These are phyloP conservation scores for Procambarus virginalis DNA, from an alignment of 1,140 invertebrate genomes.

Conservation along the genomic window DNA sequence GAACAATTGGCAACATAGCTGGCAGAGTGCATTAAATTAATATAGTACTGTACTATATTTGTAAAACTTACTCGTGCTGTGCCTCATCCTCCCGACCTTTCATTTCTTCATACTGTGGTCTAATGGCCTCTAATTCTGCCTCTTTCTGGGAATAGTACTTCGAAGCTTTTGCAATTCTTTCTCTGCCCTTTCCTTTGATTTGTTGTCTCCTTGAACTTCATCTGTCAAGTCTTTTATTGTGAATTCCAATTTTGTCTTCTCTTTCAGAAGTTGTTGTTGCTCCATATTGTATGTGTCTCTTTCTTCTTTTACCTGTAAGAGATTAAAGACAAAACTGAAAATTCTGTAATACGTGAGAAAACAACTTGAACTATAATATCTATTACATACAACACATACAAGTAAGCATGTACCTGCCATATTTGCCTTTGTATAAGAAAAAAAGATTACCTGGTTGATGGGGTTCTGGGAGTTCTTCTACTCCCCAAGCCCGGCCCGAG, in stretches of 20 bases:
- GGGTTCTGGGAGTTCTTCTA: no score
- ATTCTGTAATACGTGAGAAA: no score
- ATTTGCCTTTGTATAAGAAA: no score
- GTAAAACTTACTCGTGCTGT: conserved; percentile 76
- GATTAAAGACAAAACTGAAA: no score
- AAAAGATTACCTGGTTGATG: no score
- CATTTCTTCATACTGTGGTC: conserved; percentile 95
- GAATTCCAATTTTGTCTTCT: conserved; percentile 96
- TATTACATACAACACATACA: no score
- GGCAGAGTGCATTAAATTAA: no score
- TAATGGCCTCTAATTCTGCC: conserved; percentile 88
- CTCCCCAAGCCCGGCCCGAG: no score
- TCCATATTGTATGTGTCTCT: conserved; percentile 94
- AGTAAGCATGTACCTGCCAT: no score
- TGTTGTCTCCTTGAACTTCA: conserved; percentile 96
- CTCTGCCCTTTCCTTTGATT: conserved; percentile 93
- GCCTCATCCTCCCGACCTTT: conserved; percentile 91
- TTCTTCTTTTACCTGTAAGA: conserved; percentile 81
- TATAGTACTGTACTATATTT: background rate
- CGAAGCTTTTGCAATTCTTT: conserved; percentile 91
- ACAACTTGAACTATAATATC: no score
- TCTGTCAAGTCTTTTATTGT: conserved; percentile 96
- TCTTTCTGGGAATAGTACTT: conserved; percentile 92
- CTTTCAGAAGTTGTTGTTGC: conserved; percentile 92
- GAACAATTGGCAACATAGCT: no score